Percentiles rank a stretch among this genome's conserved stretches.
These are phyloP conservation scores for Oncopodura yosiiana DNA, from an alignment of 1,140 invertebrate genomes.

Conservation along the genomic window DNA sequence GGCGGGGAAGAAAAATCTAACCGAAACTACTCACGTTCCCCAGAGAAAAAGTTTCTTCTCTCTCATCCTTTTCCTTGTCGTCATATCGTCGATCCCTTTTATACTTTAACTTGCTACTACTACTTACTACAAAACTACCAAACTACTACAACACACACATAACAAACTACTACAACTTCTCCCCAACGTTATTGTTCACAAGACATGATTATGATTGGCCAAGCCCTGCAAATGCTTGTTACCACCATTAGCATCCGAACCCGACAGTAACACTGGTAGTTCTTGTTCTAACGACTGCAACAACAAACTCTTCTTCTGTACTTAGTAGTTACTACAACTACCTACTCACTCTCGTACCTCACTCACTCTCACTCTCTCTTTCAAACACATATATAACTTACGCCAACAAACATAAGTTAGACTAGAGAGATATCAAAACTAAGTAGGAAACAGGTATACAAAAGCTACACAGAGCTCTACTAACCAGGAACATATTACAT, in stretches of 20 bases:
- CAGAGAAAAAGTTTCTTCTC: conserved; percentile 28
- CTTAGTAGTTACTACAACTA: background rate
- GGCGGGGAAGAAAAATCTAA: conserved; percentile 26
- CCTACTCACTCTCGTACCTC: background rate
- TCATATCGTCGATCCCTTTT: background rate
- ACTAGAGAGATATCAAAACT: background rate
- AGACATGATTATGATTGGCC: conserved; percentile 37
- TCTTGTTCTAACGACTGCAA: conserved; percentile 29
- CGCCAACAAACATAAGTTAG: too few species aligned
- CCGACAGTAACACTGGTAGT: conserved; percentile 34
- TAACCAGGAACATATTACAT: too few species aligned
- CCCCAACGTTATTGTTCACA: conserved; percentile 32
- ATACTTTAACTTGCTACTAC: background rate
- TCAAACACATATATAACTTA: background rate
- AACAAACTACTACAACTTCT: background rate
- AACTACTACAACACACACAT: background rate
- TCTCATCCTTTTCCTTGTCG: background rate
- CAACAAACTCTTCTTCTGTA: background rate
- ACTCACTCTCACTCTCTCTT: background rate
- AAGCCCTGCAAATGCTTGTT: conserved; percentile 35
- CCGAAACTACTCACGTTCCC: conserved; percentile 20
- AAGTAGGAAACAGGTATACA: background rate
- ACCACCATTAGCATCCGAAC: conserved; percentile 36
- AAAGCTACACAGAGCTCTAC: too few species aligned
- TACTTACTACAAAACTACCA: too few species aligned